Conservation (phyloP, 2,888 invertebrate genomes). For the Mactromeris polynyma region DNA sequence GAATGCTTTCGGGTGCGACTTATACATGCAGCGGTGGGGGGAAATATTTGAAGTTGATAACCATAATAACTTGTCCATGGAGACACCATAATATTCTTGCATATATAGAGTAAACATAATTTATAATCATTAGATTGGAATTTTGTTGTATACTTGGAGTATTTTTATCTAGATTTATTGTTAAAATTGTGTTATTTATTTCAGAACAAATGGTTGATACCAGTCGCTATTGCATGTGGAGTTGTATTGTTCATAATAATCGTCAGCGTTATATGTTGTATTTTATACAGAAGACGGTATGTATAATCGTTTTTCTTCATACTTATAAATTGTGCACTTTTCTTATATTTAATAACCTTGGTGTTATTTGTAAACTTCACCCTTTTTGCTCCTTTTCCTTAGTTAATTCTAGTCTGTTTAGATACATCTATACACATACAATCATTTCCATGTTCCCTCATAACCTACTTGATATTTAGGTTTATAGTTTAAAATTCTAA, state of each 20-base stretch:
- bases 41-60: no score
- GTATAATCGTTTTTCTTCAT: not conserved
- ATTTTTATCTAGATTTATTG: no score
- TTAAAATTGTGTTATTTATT: constrained; percentile 34
- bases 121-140: no score
- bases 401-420: not conserved
- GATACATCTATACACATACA: not conserved
- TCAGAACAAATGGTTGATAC: constrained; percentile 71
- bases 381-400: not conserved
- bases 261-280: constrained; percentile 64
- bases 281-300: constrained; percentile 71
- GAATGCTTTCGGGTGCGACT: no score
- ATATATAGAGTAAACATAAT: no score
- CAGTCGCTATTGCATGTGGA: constrained; percentile 70
- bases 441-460: not conserved
- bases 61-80: no score
- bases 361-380: not conserved
- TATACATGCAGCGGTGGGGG: no score
- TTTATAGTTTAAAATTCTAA: no score
- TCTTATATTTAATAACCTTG: not conserved
- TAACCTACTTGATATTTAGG: not conserved
- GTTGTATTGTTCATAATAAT: constrained; percentile 69
- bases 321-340: not conserved
- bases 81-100: no score
- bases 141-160: no score